Evolutionary conservation across 2,888 invertebrate genomes (phyloP).

Genomic region (Lordiphosa andalusiaca): DNA sequence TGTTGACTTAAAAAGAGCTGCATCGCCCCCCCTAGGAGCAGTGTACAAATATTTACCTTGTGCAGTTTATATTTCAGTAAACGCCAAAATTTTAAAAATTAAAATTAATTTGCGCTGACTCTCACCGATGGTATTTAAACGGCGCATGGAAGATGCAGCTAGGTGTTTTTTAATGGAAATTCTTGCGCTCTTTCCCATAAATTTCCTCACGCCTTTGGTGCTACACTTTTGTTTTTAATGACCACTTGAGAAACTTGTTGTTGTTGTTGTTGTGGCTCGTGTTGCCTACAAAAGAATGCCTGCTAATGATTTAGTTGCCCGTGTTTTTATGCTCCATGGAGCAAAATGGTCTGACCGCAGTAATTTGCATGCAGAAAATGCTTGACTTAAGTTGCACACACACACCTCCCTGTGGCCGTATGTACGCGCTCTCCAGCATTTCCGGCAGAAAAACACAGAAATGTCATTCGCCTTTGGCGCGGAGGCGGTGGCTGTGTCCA

Average conservation of each 20-base stretch:
- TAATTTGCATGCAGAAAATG: slow-evolving; percentile 27
- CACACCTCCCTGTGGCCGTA: slow-evolving; percentile 3
- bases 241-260: slow-evolving; percentile 47
- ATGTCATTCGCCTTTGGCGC: slow-evolving; percentile 28
- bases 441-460: slow-evolving; percentile 32
- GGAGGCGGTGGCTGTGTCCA: too few relatives aligned
- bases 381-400: slow-evolving; percentile 4
- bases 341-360: slow-evolving; percentile 9
- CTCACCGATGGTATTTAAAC: slow-evolving; percentile 1
- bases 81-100: slow-evolving; percentile 46
- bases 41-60: slow-evolving; percentile 39
- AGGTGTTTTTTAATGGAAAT: slow-evolving; percentile 41
- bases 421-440: slow-evolving; percentile 16
- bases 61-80: slow-evolving; percentile 23
- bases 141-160: neutral
- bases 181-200: slow-evolving; percentile 32
- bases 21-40: neutral
- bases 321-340: slow-evolving; percentile 52
- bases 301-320: slow-evolving; percentile 66
- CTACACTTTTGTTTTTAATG: slow-evolving; percentile 40
- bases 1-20: neutral
- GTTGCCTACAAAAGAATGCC: slow-evolving; percentile 33
- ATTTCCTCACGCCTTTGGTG: slow-evolving; percentile 27
- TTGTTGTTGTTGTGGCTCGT: slow-evolving; percentile 19
- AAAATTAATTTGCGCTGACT: slow-evolving; percentile 43